Evolutionary conservation across 2,113 vertebrate species (phyloP).

Genomic region (Siniperca knerii): DNA sequence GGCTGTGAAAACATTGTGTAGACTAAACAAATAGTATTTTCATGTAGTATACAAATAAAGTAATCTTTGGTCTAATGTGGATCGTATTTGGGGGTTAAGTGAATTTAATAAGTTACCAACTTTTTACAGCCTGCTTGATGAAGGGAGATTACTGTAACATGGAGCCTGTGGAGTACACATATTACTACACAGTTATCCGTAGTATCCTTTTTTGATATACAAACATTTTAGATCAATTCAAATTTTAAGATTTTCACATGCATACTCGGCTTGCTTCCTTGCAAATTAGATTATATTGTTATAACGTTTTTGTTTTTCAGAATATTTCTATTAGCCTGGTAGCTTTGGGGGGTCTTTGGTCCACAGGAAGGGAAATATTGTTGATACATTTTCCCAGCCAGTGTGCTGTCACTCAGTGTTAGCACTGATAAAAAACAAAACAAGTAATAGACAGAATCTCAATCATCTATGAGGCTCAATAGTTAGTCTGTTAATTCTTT

Average conservation of each 20-base stretch:
- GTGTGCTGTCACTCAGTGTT: not conserved
- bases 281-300: not conserved
- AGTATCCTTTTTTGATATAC: not conserved
- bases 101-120: not conserved
- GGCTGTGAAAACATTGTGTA: not conserved
- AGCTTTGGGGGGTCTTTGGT: not conserved
- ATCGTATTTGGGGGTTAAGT: not conserved
- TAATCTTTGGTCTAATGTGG: not conserved
- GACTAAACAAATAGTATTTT: not conserved
- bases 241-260: not conserved
- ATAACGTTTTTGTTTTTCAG: not conserved
- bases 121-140: not conserved
- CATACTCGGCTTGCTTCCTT: not conserved
- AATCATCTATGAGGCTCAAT: not conserved
- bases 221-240: not conserved
- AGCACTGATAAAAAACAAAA: not conserved
- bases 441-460: not conserved
- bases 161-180: too few relatives aligned
- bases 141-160: constrained; percentile 1
- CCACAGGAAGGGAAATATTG: not conserved
- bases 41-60: too few relatives aligned
- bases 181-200: too few relatives aligned
- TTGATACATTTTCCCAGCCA: not conserved
- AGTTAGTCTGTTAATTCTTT: not conserved
- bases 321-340: not conserved